A percentile compares a stretch with the other conserved stretches of the same genome.
These are phyloP conservation scores for Halcyon badia DNA, from an alignment of 2,797 vertebrate species.

Conservation along the genomic window DNA sequence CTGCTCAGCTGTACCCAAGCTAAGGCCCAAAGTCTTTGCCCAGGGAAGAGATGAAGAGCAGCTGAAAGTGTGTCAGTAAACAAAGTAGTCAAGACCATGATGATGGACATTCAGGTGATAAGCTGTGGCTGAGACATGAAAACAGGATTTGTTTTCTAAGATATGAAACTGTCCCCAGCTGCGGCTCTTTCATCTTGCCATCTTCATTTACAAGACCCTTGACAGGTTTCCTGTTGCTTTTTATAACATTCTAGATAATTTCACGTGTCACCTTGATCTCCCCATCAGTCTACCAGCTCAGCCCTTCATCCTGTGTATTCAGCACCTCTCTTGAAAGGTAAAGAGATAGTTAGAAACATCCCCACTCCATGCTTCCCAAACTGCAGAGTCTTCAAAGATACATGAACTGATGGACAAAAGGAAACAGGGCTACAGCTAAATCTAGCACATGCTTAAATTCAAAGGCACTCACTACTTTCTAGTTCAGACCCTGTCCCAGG, in stretches of 20 bases:
- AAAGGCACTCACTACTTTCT: background rate
- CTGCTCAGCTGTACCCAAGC: background rate
- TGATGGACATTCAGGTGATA: background rate
- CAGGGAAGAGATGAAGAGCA: background rate
- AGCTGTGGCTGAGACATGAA: background rate
- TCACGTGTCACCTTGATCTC: background rate
- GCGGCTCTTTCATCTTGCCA: background rate
- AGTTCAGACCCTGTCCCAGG: background rate
- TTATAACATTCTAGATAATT: constrained; percentile 20
- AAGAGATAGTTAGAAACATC: background rate
- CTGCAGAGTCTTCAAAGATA: background rate
- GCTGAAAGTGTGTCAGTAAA: background rate
- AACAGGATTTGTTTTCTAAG: background rate
- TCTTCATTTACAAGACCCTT: background rate
- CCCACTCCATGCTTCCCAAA: fast-evolving
- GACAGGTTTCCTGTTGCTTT: constrained; percentile 17
- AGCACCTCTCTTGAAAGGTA: background rate
- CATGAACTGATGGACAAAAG: background rate
- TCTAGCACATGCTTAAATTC: background rate
- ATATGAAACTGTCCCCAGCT: constrained; percentile 15
- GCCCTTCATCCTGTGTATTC: background rate
- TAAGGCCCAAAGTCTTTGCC: background rate
- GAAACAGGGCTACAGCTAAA: background rate
- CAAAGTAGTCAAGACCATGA: background rate
- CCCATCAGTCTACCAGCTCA: background rate